Evolutionary conservation across 2,113 vertebrate genomes (phyloP).

Genomic region (Cyphomyrus discorhynchus): DNA sequence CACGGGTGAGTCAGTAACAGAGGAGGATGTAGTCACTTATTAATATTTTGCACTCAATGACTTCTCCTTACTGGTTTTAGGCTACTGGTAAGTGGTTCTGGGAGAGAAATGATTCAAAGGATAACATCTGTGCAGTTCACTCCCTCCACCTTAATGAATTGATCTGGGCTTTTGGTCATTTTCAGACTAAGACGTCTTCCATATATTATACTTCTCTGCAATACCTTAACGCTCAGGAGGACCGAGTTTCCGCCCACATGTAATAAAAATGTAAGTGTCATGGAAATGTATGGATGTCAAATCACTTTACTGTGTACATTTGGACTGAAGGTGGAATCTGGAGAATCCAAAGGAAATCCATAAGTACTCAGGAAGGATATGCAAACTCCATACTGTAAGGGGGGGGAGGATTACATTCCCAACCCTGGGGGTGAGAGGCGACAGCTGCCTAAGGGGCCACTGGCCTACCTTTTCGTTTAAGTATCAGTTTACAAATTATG

Average conservation of each 20-base stretch:
- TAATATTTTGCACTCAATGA: background rate
- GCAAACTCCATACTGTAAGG: background rate
- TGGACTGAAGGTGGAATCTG: background rate
- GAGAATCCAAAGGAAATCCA: background rate
- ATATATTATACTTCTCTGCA: background rate
- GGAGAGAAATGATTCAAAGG: background rate
- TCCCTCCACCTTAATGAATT: background rate
- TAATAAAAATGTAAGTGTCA: background rate
- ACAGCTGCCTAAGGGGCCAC: too few species aligned
- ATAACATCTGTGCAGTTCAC: background rate
- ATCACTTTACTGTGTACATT: background rate
- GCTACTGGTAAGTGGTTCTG: background rate
- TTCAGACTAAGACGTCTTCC: background rate
- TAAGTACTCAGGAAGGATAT: background rate
- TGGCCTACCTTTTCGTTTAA: background rate
- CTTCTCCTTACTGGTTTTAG: background rate
- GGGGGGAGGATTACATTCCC: background rate
- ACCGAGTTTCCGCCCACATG: background rate
- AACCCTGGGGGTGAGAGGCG: background rate
- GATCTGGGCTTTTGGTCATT: background rate
- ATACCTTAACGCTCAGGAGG: background rate
- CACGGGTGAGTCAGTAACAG: background rate
- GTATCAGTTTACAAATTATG: background rate
- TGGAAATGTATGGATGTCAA: background rate
- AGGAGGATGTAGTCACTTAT: background rate